phyloP scores from a whole-genome alignment of 2,113 vertebrate species.

The Silurus meridionalis region DNA sequence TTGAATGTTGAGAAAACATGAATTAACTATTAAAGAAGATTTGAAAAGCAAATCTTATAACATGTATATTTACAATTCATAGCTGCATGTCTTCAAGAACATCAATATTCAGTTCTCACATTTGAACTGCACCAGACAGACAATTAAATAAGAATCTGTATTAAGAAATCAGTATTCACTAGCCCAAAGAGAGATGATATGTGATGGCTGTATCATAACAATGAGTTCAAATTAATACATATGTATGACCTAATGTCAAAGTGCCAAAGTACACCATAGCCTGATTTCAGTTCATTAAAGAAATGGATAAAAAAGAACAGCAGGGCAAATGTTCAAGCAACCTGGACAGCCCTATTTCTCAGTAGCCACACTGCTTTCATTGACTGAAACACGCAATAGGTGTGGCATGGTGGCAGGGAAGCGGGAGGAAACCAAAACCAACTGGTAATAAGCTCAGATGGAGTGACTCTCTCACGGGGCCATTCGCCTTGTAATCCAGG shows the following conservation, averaged over 20 bases:
- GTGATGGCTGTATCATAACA: neutral
- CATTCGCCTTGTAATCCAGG: conserved; percentile 47
- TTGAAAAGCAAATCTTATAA: neutral
- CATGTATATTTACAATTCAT: neutral
- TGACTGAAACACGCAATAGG: conserved; percentile 70
- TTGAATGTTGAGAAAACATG: conserved; percentile 34
- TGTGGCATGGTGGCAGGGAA: conserved; percentile 71
- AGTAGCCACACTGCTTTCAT: conserved; percentile 71
- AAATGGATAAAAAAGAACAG: conserved; percentile 26
- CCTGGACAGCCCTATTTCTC: conserved; percentile 20
- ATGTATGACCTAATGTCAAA: neutral
- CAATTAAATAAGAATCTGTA: neutral
- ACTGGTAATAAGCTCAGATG: conserved; percentile 67
- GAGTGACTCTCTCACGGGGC: conserved; percentile 58
- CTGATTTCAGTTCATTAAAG: conserved; percentile 24
- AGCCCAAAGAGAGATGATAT: neutral
- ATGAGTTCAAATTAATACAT: conserved; percentile 4
- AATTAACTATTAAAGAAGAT: conserved; percentile 42
- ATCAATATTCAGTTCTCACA: neutral
- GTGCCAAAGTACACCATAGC: conserved; percentile 9
- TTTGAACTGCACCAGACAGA: neutral
- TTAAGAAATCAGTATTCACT: neutral
- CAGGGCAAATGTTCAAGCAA: conserved; percentile 21
- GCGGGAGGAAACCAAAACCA: conserved; percentile 71
- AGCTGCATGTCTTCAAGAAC: neutral